Percentiles rank a stretch among this genome's conserved stretches.
Conservation (phyloP, 2,113 vertebrate genomes). For the Halichoerus grypus region DNA sequence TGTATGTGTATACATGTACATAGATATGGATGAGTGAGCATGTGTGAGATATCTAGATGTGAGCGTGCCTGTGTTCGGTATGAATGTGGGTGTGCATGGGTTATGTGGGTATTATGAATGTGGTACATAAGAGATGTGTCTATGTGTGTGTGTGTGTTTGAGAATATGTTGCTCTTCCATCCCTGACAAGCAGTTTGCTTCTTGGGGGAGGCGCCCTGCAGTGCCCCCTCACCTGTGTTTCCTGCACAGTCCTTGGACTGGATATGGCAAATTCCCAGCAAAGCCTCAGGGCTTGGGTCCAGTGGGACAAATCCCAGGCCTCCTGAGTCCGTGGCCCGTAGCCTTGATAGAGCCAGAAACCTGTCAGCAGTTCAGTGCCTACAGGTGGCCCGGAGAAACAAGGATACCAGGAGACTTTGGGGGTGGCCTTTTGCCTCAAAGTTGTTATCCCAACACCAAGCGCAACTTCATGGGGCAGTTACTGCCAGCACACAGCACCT, state of each 20-base stretch:
- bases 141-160: not conserved
- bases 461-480: not conserved
- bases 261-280: not conserved
- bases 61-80: not conserved
- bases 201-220: not conserved
- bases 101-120: not conserved
- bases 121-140: not conserved
- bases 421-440: not conserved
- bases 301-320: conserved; percentile 12
- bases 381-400: not conserved
- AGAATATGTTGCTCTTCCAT: not conserved
- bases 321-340: not conserved
- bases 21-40: not conserved
- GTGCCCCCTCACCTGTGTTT: not conserved
- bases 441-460: not conserved
- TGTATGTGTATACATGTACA: rapidly evolving
- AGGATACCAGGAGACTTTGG: not conserved
- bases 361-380: not conserved
- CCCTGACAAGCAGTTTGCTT: not conserved
- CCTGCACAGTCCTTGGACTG: not conserved
- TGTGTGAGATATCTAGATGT: not conserved
- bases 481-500: not conserved
- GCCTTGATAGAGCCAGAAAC: conserved; percentile 33
- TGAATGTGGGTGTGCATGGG: not conserved
- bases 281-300: not conserved